Evolutionary conservation across 1,140 invertebrate species (phyloP).

Genomic region (Eumeta japonica): DNA sequence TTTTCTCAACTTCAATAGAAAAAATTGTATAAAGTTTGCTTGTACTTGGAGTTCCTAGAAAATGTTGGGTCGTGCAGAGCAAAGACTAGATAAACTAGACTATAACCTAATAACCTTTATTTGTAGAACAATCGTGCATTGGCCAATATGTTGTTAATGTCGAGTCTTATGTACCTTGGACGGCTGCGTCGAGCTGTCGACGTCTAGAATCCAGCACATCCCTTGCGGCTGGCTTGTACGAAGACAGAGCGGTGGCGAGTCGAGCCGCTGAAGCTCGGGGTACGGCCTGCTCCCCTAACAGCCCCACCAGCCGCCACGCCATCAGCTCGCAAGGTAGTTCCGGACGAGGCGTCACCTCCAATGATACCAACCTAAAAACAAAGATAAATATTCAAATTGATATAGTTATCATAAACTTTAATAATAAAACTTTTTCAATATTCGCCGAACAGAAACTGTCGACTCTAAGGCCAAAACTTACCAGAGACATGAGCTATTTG

Average conservation of each 20-base stretch:
- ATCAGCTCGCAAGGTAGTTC: slow-evolving; percentile 73
- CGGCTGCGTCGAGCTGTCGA: slow-evolving; percentile 75
- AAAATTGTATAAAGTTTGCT: no score
- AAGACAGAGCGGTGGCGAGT: slow-evolving; percentile 54
- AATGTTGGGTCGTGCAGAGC: no score
- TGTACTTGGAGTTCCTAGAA: no score
- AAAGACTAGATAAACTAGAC: neutral
- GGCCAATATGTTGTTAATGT: no score
- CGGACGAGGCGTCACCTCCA: slow-evolving; percentile 61
- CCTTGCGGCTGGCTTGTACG: slow-evolving; percentile 59
- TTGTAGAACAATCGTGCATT: neutral
- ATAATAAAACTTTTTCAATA: no score
- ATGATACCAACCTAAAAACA: slow-evolving; percentile 51
- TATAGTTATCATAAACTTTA: no score
- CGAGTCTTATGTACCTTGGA: slow-evolving; percentile 68
- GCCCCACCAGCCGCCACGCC: slow-evolving; percentile 75
- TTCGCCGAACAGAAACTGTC: no score
- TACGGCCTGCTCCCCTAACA: slow-evolving; percentile 71
- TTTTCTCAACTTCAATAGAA: no score
- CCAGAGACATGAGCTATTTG: no score
- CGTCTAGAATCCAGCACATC: slow-evolving; percentile 64
- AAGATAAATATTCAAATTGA: slow-evolving; percentile 3
- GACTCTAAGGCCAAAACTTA: no score
- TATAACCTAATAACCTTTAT: neutral
- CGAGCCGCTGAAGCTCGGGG: slow-evolving; percentile 60